Conservation (phyloP, 1,140 invertebrate species). For the Sitobion miscanthi region DNA sequence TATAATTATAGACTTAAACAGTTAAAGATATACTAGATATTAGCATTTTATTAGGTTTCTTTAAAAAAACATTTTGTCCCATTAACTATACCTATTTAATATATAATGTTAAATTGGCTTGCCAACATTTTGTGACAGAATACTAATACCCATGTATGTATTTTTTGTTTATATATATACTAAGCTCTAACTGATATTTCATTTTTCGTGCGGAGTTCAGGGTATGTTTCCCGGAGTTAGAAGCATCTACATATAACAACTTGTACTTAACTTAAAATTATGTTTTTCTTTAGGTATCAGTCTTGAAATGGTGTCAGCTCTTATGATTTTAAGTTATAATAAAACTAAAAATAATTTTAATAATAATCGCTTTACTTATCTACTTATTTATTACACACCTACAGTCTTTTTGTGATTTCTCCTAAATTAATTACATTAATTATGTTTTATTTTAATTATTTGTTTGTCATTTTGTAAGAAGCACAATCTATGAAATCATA, state of each 20-base stretch:
- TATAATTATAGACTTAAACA: constrained; percentile 54
- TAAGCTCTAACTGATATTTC: constrained; percentile 54
- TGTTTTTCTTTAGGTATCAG: constrained; percentile 42
- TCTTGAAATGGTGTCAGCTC: constrained; percentile 44
- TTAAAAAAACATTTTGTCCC: constrained; percentile 45
- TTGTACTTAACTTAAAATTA: constrained; percentile 56
- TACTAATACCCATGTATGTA: constrained; percentile 48
- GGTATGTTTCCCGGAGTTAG: constrained; percentile 57
- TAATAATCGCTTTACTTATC: constrained; percentile 50
- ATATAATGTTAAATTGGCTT: constrained; percentile 45
- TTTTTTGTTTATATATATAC: constrained; percentile 50
- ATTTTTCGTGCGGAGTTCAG: constrained; percentile 56
- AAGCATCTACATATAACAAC: constrained; percentile 51
- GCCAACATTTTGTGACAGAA: constrained; percentile 50
- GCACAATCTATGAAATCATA: constrained; percentile 56
- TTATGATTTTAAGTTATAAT: constrained; percentile 40
- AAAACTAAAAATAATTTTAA: constrained; percentile 38
- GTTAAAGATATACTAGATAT: constrained; percentile 44
- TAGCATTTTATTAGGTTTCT: constrained; percentile 46
- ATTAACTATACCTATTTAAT: constrained; percentile 45
- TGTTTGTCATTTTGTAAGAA: constrained; percentile 45
- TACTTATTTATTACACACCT: constrained; percentile 51
- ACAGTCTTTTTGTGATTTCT: constrained; percentile 45
- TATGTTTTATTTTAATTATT: constrained; percentile 39
- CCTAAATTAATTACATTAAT: constrained; percentile 32